phyloP scores from a whole-genome alignment of 2,797 vertebrate genomes.

The Parotocinclus haroldoi region DNA sequence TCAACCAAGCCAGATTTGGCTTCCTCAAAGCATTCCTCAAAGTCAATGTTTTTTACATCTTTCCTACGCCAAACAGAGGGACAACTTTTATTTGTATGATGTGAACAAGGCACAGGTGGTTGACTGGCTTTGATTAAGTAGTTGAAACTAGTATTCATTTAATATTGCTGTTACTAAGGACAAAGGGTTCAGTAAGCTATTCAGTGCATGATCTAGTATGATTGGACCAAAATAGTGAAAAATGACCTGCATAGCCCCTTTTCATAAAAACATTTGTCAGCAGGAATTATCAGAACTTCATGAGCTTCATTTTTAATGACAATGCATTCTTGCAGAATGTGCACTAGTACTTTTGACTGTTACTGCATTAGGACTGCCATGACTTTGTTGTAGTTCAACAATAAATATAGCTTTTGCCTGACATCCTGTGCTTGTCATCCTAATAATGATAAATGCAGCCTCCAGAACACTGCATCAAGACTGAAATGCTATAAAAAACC shows the following conservation, averaged over 20 bases:
- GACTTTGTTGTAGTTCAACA: conserved; percentile 46
- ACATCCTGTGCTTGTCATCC: conserved; percentile 55
- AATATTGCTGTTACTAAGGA: conserved; percentile 17
- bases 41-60: conserved; percentile 4
- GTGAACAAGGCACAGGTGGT: conserved; percentile 10
- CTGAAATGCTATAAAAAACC: no score
- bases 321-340: conserved; percentile 70
- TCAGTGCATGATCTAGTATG: conserved; percentile 9
- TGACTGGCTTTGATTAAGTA: conserved; percentile 26
- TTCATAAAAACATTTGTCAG: conserved; percentile 28
- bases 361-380: conserved; percentile 47
- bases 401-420: conserved; percentile 49
- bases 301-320: conserved; percentile 58
- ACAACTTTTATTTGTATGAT: conserved; percentile 3
- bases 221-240: conserved; percentile 26
- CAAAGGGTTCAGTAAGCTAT: conserved; percentile 24
- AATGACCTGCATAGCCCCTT: conserved; percentile 28
- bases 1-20: conserved; percentile 56
- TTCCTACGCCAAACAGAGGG: conserved; percentile 29
- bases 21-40: conserved; percentile 52
- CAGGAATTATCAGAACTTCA: conserved; percentile 50
- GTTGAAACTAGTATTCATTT: conserved; percentile 29
- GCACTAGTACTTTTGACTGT: conserved; percentile 58
- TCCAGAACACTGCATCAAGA: no score
- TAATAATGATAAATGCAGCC: conserved; percentile 38